Conservation (phyloP, 1,140 invertebrate genomes). For the Lordiphosa mommai region DNA sequence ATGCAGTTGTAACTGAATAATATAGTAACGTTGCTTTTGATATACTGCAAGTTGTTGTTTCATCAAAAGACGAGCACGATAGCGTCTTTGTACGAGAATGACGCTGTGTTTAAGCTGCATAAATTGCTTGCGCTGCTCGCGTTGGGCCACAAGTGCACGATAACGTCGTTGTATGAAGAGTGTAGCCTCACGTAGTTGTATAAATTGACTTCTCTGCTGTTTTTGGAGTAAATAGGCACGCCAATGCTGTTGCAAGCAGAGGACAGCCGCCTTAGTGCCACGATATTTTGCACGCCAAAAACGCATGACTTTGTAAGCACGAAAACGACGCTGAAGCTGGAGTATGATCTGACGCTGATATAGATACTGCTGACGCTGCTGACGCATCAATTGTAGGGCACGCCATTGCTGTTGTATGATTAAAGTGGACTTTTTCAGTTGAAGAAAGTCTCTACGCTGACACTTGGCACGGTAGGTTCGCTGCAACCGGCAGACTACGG, state of each 20-base stretch:
- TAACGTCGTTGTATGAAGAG: slow-evolving; percentile 40
- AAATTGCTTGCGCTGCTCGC: slow-evolving; percentile 9
- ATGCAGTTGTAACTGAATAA: slow-evolving; percentile 39
- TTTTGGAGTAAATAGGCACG: slow-evolving; percentile 55
- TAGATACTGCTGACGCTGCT: slow-evolving; percentile 29
- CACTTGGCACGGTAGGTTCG: slow-evolving; percentile 30
- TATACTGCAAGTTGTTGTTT: slow-evolving; percentile 25
- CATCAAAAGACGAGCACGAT: slow-evolving; percentile 40
- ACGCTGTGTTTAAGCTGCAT: slow-evolving; percentile 6
- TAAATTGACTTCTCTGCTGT: slow-evolving; percentile 21
- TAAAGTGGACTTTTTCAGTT: slow-evolving; percentile 31
- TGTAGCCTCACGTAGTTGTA: slow-evolving; percentile 24
- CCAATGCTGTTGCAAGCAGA: slow-evolving; percentile 79
- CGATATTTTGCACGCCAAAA: slow-evolving; percentile 63
- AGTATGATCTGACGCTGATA: slow-evolving; percentile 51
- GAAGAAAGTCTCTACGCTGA: slow-evolving; percentile 26
- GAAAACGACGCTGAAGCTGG: slow-evolving; percentile 80
- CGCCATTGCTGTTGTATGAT: slow-evolving; percentile 52
- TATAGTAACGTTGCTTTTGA: slow-evolving; percentile 43
- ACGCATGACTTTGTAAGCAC: slow-evolving; percentile 69
- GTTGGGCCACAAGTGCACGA: slow-evolving; percentile 35
- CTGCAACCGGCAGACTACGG: slow-evolving; percentile 14
- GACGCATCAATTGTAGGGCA: slow-evolving; percentile 36
- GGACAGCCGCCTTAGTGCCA: slow-evolving; percentile 51
- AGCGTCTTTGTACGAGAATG: slow-evolving; percentile 39